Evolutionary conservation across 2,113 vertebrate genomes (phyloP).

Genomic region (Abramis brama): DNA sequence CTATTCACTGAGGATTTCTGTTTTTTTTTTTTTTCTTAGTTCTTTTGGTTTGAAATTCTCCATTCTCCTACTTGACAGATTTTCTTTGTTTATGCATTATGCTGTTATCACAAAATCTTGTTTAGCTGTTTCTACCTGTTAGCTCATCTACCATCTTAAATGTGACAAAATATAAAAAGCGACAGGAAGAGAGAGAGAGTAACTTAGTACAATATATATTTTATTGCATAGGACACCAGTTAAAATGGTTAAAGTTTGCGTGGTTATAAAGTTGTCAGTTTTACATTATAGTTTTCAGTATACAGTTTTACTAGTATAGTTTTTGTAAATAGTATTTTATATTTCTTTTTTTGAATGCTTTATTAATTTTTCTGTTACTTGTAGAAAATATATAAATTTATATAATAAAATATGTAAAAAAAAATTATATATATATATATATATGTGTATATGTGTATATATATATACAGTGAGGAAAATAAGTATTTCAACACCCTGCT

Average conservation of each 20-base stretch:
- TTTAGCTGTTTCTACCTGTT: background rate
- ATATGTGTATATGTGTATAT: no score
- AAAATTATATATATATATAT: no score
- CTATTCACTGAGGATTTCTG: background rate
- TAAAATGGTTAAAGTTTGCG: background rate
- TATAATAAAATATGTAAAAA: no score
- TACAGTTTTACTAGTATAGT: no score
- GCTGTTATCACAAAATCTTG: background rate
- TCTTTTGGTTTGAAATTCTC: background rate
- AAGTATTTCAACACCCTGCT: no score
- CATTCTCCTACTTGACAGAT: background rate
- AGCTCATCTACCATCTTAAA: background rate
- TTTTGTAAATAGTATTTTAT: no score
- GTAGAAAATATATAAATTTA: no score
- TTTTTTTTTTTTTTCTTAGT: background rate
- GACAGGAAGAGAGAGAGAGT: background rate
- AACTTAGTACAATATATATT: background rate
- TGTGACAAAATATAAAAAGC: background rate
- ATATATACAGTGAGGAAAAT: no score
- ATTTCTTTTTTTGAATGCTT: no score
- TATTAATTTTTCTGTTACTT: no score
- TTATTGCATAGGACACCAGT: background rate
- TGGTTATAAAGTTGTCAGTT: no score
- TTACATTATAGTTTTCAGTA: no score
- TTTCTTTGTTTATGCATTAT: background rate